A percentile compares a stretch with the other conserved stretches of the same genome.
Evolutionary conservation across 2,113 vertebrate genomes (phyloP).

Genomic region (Aythya baeri): DNA sequence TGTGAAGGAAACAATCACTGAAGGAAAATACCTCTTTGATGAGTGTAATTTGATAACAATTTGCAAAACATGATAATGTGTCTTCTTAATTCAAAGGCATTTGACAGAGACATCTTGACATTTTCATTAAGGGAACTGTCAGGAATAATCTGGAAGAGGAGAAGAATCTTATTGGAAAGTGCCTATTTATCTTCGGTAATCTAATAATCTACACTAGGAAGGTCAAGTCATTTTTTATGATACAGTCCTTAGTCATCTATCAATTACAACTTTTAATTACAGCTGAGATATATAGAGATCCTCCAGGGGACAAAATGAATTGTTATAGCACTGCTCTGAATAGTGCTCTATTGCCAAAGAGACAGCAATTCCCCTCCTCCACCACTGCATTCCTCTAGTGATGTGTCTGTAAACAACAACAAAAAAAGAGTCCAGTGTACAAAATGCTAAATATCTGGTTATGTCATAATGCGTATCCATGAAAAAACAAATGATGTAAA

Average conservation of each 20-base stretch:
- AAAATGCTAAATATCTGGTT: neutral
- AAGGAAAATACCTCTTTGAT: neutral
- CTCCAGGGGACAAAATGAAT: neutral
- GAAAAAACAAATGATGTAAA: neutral
- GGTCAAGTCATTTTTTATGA: neutral
- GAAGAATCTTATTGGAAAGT: neutral
- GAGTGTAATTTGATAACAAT: slow-evolving; percentile 11
- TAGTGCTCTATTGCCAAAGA: neutral
- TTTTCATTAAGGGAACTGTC: slow-evolving; percentile 47
- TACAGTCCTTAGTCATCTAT: neutral
- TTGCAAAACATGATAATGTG: neutral
- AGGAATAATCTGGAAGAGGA: neutral
- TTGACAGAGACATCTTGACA: neutral
- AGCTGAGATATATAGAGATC: neutral
- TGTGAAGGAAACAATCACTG: neutral
- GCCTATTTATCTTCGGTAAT: neutral
- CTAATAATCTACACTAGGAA: neutral
- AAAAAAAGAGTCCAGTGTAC: neutral
- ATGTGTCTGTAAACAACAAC: neutral
- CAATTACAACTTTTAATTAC: neutral
- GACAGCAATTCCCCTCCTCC: neutral
- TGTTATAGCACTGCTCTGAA: neutral
- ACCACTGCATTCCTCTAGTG: neutral
- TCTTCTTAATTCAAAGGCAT: slow-evolving; percentile 3
- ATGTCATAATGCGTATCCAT: neutral